phyloP scores from a whole-genome alignment of 2,888 invertebrate genomes.

The Nephrotoma guestfalica region DNA sequence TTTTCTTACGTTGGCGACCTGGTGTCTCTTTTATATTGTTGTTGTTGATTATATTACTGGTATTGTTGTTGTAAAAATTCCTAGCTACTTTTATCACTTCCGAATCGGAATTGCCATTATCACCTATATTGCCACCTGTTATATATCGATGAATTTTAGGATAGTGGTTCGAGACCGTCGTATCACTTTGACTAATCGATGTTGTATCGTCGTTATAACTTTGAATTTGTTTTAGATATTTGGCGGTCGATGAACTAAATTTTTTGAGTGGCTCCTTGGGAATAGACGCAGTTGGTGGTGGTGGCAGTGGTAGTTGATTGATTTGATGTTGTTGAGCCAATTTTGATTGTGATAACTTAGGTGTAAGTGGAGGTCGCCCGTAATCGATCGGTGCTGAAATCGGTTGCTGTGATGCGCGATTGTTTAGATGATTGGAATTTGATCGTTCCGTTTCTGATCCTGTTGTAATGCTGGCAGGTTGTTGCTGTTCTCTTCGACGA shows the following conservation, averaged over 20 bases:
- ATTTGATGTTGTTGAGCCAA: neutral
- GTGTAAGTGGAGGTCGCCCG: conserved; percentile 11
- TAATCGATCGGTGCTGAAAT: conserved; percentile 20
- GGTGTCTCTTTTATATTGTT: conserved; percentile 22
- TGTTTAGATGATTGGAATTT: conserved; percentile 46
- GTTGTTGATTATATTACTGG: conserved; percentile 22
- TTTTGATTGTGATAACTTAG: conserved; percentile 1
- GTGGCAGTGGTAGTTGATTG: conserved; percentile 17
- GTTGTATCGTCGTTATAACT: conserved; percentile 28
- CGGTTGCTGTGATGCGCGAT: conserved; percentile 20
- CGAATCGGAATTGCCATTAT: conserved; percentile 30
- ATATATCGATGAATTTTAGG: conserved; percentile 23
- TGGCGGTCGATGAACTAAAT: conserved; percentile 23
- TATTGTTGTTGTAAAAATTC: conserved; percentile 15
- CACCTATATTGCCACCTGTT: conserved; percentile 20
- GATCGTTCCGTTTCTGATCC: conserved; percentile 71
- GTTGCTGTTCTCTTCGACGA: conserved; percentile 40
- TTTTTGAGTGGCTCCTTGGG: conserved; percentile 20
- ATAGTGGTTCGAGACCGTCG: conserved; percentile 31
- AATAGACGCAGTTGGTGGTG: conserved; percentile 9
- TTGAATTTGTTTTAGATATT: conserved; percentile 28
- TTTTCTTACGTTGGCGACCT: conserved; percentile 46
- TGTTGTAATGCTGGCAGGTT: conserved; percentile 36
- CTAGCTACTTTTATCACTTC: conserved; percentile 17
- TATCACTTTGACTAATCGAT: conserved; percentile 31